phyloP scores from a whole-genome alignment of 1,140 invertebrate genomes.

The Drosophila virilis region DNA sequence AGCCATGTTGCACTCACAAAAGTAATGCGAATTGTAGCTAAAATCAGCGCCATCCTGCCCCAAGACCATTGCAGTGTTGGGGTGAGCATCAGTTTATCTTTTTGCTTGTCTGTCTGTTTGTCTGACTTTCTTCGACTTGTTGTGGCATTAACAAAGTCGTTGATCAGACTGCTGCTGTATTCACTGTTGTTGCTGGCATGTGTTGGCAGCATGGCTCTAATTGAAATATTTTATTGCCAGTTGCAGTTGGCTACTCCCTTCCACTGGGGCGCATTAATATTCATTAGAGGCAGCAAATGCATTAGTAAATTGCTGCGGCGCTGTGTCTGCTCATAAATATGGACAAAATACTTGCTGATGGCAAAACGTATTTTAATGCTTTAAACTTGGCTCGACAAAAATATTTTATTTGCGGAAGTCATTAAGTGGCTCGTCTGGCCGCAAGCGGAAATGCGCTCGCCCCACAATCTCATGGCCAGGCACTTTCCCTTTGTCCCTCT shows the following conservation, averaged over 20 bases:
- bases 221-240: conserved; percentile 81
- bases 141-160: conserved; percentile 79
- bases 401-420: conserved; percentile 79
- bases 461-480: conserved; percentile 50
- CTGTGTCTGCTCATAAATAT: conserved; percentile 64
- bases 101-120: conserved; percentile 42
- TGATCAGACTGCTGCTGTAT: conserved; percentile 55
- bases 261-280: conserved; percentile 65
- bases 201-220: conserved; percentile 77
- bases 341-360: conserved; percentile 44
- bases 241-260: conserved; percentile 13
- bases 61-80: conserved; percentile 12
- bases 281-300: conserved; percentile 74
- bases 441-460: conserved; percentile 41
- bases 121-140: conserved; percentile 65
- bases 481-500: conserved; percentile 18
- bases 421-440: conserved; percentile 69
- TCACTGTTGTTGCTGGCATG: conserved; percentile 43
- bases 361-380: conserved; percentile 59
- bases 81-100: conserved; percentile 61
- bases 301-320: conserved; percentile 71
- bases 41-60: conserved; percentile 1
- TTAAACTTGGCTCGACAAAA: conserved; percentile 68
- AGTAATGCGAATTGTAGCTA: conserved; percentile 18
- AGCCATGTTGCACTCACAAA: not conserved